phyloP scores from a whole-genome alignment of 2,113 vertebrate genomes.

The Halcyon senegalensis region DNA sequence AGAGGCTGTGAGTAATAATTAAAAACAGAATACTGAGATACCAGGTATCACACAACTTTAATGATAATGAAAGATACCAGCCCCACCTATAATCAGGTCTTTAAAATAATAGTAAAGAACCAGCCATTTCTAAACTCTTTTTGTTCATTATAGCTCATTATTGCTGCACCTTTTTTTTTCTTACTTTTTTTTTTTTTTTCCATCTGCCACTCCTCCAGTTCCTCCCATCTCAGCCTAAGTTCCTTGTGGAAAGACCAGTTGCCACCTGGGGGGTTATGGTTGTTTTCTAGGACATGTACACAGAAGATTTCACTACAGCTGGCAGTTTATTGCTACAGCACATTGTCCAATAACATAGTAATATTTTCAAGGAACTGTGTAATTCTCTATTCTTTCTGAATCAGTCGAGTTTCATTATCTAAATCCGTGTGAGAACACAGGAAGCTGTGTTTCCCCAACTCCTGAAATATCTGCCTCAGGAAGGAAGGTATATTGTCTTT shows the following conservation, averaged over 20 bases:
- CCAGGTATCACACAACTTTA: not conserved
- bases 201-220: not conserved
- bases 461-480: conserved; percentile 81
- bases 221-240: not conserved
- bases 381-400: conserved; percentile 46
- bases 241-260: not conserved
- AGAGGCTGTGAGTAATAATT: not conserved
- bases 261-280: not conserved
- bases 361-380: not conserved
- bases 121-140: not conserved
- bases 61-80: not conserved
- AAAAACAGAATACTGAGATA: not conserved
- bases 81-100: not conserved
- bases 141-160: not conserved
- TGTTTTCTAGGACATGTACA: conserved; percentile 11
- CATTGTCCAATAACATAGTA: not conserved
- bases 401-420: conserved; percentile 69
- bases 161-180: not conserved
- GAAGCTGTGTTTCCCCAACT: conserved; percentile 77
- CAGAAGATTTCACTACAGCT: conserved; percentile 7
- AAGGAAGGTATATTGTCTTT: conserved; percentile 82
- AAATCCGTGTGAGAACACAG: conserved; percentile 79
- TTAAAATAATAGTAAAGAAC: not conserved
- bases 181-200: not conserved
- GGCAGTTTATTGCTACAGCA: not conserved